Evolutionary conservation across 2,797 vertebrate genomes (phyloP).

Genomic region (Oreochromis grahami): DNA sequence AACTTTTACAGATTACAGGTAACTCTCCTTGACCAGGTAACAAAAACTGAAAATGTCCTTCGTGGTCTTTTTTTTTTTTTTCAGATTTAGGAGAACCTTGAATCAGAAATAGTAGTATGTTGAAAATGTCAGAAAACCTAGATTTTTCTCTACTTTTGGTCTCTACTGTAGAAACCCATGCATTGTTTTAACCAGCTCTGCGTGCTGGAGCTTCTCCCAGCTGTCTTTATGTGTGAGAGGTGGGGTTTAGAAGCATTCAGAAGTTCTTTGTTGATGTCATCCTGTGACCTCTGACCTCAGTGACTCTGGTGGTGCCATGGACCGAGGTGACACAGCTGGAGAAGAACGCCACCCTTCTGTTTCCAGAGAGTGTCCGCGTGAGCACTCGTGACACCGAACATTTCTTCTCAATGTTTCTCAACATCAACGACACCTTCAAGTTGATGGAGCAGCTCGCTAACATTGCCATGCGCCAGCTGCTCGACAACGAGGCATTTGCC

Average conservation of each 20-base stretch:
- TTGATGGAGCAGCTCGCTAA: conserved; percentile 97
- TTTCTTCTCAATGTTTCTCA: conserved; percentile 98
- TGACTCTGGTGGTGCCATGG: conserved; percentile 93
- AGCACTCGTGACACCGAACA: conserved; percentile 87
- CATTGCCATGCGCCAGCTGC: conserved; percentile 91
- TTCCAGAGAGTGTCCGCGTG: conserved; percentile 92
- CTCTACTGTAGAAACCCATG: neutral
- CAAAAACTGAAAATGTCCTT: neutral
- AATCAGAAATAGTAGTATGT: neutral
- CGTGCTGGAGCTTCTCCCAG: neutral
- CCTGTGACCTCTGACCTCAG: conserved; percentile 54
- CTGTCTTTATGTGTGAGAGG: neutral
- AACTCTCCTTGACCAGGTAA: neutral
- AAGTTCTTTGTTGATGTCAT: neutral
- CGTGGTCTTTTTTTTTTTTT: neutral
- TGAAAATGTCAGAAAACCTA: neutral
- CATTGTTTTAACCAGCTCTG: neutral
- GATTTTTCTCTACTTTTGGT: neutral
- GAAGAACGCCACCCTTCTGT: conserved; percentile 92
- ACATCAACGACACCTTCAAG: conserved; percentile 93
- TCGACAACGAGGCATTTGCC: conserved; percentile 90
- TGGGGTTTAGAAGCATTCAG: neutral
- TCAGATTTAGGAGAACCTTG: neutral
- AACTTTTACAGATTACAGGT: neutral
- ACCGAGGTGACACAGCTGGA: conserved; percentile 92